A percentile compares a stretch with the other conserved stretches of the same genome.
Evolutionary conservation across 2,888 invertebrate species (phyloP).

Genomic region (Ornithoptera alexandrae): DNA sequence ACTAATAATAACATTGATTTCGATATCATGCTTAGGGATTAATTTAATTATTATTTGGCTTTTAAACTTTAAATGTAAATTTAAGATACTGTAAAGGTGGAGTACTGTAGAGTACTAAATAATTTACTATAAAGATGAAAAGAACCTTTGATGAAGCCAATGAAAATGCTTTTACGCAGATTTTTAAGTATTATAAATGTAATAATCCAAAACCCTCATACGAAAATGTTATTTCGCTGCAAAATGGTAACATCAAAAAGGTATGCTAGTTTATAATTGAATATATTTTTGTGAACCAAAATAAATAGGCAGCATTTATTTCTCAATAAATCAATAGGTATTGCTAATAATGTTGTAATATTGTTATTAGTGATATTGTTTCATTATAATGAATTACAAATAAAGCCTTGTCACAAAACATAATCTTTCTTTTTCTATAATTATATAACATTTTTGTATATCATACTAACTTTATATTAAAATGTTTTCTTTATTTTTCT

Average conservation of each 20-base stretch:
- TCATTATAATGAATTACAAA: too few relatives aligned
- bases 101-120: background rate
- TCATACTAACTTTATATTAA: background rate
- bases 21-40: background rate
- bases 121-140: slow-evolving; percentile 12
- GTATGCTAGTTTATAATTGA: slow-evolving; percentile 34
- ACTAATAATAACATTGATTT: background rate
- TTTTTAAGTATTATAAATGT: slow-evolving; percentile 90
- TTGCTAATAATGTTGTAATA: too few relatives aligned
- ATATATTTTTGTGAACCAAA: background rate
- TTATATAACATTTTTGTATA: background rate
- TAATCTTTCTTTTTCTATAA: background rate
- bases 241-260: slow-evolving; percentile 39
- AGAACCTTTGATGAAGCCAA: slow-evolving; percentile 22
- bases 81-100: background rate
- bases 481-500: background rate
- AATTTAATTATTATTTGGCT: background rate
- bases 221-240: slow-evolving; percentile 81
- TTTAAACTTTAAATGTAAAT: background rate
- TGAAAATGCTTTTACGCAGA: slow-evolving; percentile 79
- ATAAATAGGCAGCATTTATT: background rate
- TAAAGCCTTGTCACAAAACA: background rate
- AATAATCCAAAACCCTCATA: slow-evolving; percentile 83
- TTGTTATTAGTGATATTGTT: too few relatives aligned
- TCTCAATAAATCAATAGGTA: background rate